Percentiles rank a stretch among this genome's conserved stretches.
phyloP scores from a whole-genome alignment of 2,113 vertebrate species.

The Electrona antarctica region DNA sequence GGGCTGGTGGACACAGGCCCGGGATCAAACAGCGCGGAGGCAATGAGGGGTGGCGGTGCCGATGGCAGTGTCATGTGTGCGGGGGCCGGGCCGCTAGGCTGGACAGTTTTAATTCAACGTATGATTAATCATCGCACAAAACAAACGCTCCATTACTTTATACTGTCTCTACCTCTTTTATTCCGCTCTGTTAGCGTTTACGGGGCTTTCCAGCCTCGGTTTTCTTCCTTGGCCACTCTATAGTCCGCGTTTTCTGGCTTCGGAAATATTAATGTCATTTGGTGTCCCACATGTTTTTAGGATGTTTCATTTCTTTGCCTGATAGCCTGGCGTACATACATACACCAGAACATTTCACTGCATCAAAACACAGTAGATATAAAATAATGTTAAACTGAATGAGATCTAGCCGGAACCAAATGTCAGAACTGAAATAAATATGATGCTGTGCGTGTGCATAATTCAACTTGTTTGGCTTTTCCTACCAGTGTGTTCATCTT shows the following conservation, averaged over 20 bases:
- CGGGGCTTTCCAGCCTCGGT: conserved; percentile 7
- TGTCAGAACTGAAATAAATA: background rate
- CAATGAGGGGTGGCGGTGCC: conserved; percentile 30
- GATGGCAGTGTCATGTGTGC: conserved; percentile 23
- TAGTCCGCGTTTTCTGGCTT: conserved; percentile 13
- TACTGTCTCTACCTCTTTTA: background rate
- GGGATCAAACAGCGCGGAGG: conserved; percentile 60
- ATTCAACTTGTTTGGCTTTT: too few species aligned
- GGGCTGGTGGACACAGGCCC: conserved; percentile 59
- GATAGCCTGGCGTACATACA: conserved; percentile 16
- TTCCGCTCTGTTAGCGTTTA: conserved; percentile 15
- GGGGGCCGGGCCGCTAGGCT: conserved; percentile 37
- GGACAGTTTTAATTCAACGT: conserved; percentile 40
- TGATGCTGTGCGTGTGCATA: background rate
- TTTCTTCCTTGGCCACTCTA: conserved; percentile 17
- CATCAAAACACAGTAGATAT: background rate
- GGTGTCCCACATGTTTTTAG: conserved; percentile 15
- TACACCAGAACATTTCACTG: conserved; percentile 17
- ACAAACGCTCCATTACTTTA: conserved; percentile 13
- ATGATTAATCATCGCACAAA: conserved; percentile 45
- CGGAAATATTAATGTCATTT: conserved; percentile 24
- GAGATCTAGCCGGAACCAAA: background rate
- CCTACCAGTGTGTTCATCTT: too few species aligned
- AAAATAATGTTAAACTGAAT: too few species aligned
- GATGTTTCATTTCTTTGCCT: conserved; percentile 51